phyloP scores from a whole-genome alignment of 2,888 invertebrate species.

The Halictus quadricinctus region DNA sequence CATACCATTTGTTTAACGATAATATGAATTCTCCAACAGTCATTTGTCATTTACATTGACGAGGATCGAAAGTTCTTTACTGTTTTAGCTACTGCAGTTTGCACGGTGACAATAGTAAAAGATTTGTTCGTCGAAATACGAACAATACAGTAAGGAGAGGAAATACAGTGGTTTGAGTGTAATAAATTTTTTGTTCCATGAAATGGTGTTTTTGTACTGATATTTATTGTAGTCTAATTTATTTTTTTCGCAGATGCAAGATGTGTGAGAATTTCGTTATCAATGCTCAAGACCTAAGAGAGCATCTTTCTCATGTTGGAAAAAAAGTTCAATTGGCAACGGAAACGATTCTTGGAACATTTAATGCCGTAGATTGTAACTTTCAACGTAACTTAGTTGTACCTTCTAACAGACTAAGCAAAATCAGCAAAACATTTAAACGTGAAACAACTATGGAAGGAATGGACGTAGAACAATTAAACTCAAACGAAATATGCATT shows the following conservation, averaged over 20 bases:
- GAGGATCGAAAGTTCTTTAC: background rate
- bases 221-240: background rate
- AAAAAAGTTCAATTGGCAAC: conserved; percentile 34
- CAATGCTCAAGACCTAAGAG: conserved; percentile 48
- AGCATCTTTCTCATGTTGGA: conserved; percentile 34
- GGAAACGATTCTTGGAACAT: conserved; percentile 37
- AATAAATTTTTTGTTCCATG: background rate
- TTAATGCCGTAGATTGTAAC: background rate
- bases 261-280: background rate
- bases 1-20: background rate
- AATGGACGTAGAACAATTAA: background rate
- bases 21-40: background rate
- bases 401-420: background rate
- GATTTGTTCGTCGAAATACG: background rate
- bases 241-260: background rate
- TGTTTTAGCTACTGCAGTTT: background rate
- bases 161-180: background rate
- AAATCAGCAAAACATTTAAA: background rate
- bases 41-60: background rate
- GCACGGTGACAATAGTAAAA: background rate
- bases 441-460: background rate
- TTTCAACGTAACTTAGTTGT: background rate
- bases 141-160: background rate
- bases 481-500: background rate
- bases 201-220: background rate